A percentile compares a stretch with the other conserved stretches of the same genome.
Evolutionary conservation across 1,140 invertebrate species (phyloP).

Genomic region (Melipona quadrifasciata): DNA sequence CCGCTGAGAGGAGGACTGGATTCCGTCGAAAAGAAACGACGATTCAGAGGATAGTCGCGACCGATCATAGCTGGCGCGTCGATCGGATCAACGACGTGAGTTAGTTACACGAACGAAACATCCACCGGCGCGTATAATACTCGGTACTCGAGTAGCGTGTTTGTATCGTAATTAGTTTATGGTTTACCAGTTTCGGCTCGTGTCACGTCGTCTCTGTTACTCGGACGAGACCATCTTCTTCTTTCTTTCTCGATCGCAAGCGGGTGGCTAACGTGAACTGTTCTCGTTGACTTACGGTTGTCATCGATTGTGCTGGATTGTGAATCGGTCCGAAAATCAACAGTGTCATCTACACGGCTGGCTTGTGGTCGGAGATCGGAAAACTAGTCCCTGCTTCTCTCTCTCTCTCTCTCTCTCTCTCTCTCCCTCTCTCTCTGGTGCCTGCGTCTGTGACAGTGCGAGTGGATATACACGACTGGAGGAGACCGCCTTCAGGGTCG

Average conservation of each 20-base stretch:
- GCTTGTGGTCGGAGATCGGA: conserved; percentile 26
- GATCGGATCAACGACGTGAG: conserved; percentile 77
- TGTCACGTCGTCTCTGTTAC: not conserved
- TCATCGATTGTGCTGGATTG: conserved; percentile 19
- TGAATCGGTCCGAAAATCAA: not conserved
- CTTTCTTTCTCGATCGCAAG: not conserved
- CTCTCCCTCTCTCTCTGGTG: not conserved
- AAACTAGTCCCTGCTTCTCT: conserved; percentile 30
- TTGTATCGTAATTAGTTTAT: conserved; percentile 13
- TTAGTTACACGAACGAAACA: conserved; percentile 44
- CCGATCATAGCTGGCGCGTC: conserved; percentile 82
- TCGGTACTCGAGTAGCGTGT: conserved; percentile 17
- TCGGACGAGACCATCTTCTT: not conserved
- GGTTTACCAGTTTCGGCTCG: not conserved
- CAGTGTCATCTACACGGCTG: conserved; percentile 12
- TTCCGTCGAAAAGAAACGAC: conserved; percentile 81
- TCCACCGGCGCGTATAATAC: conserved; percentile 37
- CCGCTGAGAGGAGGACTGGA: conserved; percentile 68
- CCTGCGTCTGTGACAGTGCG: conserved; percentile 70
- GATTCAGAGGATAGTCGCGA: conserved; percentile 82
- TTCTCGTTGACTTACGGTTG: conserved; percentile 26
- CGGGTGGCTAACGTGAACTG: conserved; percentile 4
- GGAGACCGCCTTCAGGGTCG: conserved; percentile 31
- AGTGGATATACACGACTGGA: conserved; percentile 55
- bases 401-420: too few relatives aligned